Conservation (phyloP, 2,888 invertebrate species). For the Acrobasis consociella region DNA sequence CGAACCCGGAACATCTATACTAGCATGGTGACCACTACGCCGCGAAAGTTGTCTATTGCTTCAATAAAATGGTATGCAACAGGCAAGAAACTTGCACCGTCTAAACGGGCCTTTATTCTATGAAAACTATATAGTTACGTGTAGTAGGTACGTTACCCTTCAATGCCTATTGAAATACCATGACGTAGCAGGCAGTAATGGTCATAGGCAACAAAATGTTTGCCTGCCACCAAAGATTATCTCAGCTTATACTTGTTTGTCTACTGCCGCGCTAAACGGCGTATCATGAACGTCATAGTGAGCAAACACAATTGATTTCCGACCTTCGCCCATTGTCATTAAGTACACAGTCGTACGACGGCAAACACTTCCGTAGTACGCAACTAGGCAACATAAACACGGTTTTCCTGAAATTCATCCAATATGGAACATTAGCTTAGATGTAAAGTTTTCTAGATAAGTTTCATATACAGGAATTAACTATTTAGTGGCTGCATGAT, state of each 20-base stretch:
- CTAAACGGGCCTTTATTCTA: too few relatives aligned
- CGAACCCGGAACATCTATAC: too few relatives aligned
- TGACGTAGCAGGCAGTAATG: conserved; percentile 1
- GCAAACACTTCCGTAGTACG: conserved; percentile 19
- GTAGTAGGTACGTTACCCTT: background rate
- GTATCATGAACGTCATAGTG: conserved; percentile 20
- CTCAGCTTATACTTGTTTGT: conserved; percentile 25
- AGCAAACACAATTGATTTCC: conserved; percentile 6
- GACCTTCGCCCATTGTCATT: conserved; percentile 21
- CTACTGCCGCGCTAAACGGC: conserved; percentile 6
- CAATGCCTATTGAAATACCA: background rate
- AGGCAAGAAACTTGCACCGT: too few relatives aligned
- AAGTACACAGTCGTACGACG: conserved; percentile 17
- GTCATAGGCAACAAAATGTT: conserved; percentile 19
- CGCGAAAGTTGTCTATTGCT: too few relatives aligned
- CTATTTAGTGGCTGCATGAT: too few relatives aligned
- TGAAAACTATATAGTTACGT: too few relatives aligned
- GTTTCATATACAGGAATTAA: too few relatives aligned
- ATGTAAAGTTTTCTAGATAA: conserved; percentile 1
- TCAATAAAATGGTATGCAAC: too few relatives aligned
- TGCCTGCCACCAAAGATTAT: conserved; percentile 21
- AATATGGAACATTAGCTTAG: conserved; percentile 1
- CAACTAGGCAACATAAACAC: conserved; percentile 23
- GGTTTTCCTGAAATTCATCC: conserved; percentile 23
- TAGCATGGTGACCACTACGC: too few relatives aligned